Percentiles rank a stretch among this genome's conserved stretches.
These are phyloP conservation scores for Kryptolebias ocellatus DNA, from an alignment of 2,797 vertebrate genomes.

Conservation along the genomic window DNA sequence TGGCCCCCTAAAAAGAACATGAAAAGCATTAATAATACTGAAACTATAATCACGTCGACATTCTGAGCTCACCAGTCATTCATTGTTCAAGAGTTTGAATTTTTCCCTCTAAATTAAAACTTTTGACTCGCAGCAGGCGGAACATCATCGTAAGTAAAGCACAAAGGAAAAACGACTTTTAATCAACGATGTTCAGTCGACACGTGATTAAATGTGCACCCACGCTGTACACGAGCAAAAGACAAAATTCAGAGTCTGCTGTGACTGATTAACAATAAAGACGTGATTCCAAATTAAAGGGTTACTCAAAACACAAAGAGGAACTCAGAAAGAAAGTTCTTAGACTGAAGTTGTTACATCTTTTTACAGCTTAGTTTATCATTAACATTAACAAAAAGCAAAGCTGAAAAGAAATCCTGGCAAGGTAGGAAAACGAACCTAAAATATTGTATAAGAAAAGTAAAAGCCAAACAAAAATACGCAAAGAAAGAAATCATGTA, in stretches of 20 bases:
- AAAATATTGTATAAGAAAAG: background rate
- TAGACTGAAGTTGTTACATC: background rate
- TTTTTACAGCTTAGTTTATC: background rate
- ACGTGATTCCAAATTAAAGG: background rate
- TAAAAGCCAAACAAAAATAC: no score
- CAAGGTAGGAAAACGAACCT: background rate
- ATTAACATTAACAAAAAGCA: no score
- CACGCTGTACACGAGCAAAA: background rate
- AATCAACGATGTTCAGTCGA: background rate
- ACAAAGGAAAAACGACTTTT: background rate
- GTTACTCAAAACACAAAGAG: background rate
- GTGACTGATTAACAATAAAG: background rate
- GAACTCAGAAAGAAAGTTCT: background rate
- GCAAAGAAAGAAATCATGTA: background rate
- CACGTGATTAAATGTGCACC: background rate
- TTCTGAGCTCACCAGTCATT: background rate
- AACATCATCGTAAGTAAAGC: background rate
- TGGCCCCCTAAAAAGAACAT: constrained; percentile 85
- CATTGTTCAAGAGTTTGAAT: constrained; percentile 1
- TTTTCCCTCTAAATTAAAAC: background rate
- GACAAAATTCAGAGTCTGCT: fast-evolving
- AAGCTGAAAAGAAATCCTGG: background rate
- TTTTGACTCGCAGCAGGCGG: background rate
- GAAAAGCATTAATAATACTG: background rate
- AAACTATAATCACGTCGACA: background rate